Evolutionary conservation across 2,797 vertebrate genomes (phyloP), one percentile per base, ranked within the genome.

Genomic region (Euthynnus affinis): DNA sequence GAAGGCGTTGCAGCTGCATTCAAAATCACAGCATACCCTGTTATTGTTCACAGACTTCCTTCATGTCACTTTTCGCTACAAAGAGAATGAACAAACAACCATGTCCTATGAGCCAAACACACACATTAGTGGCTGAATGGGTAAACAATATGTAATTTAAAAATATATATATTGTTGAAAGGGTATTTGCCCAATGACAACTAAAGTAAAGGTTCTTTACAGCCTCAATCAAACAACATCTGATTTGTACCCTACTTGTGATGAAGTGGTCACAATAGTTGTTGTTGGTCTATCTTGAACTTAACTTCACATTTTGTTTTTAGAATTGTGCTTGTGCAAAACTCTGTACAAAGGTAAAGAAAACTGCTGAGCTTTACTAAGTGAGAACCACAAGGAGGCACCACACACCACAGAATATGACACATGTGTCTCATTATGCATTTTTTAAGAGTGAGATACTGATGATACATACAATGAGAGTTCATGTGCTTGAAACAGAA

Each of bases 31-130:
- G 63, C 58, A 57, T n/a, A 46, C 22, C 20, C 20, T 20, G 55
- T 40, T 75, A 89, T 91, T 92, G 84, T 92, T 88, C 80, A 37
- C 23, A 46, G 4, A 80, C 74, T 92, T 92, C 87, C 86, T 85
- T 69, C 59, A 57, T 61, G 34, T 82, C 59, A 71, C 60, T 81
- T 84, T 78, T 62, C 40, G 51, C 46, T 20, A 2, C 37, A 71
- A 62, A 37, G 2, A 37, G 52, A 68, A 29, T 8, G 25, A 56
- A 56, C 53, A 37, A 22, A 51, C 48, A 59, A 29, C 10, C 0
- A 63, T 20, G 8, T 81, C 83, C 80, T 71, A 57, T 87, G 42
- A 74, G 58, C 27, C 59, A 76, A 5, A 40, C 1, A 1, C 2
- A 15, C 0, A 32, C 37, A 46, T 20, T 2, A 51, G 17, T 60